Evolutionary conservation across 2,113 vertebrate genomes (phyloP), one percentile per base, ranked within the genome.

Genomic region (Amphilophus citrinellus): DNA sequence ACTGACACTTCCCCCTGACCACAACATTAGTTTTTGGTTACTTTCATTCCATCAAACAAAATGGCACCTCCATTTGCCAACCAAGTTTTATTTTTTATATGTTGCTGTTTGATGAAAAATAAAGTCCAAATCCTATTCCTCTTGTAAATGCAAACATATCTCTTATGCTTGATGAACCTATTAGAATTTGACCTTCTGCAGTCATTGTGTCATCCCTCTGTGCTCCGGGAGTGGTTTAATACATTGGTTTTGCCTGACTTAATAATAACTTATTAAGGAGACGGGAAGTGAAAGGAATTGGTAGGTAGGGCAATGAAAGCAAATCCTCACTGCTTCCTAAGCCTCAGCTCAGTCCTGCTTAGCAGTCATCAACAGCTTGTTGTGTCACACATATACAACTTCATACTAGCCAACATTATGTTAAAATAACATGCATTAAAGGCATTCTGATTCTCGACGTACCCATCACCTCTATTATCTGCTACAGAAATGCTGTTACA

Each of bases 201-300:
- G 83, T 84, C 87, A 85, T 47, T 57, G 79, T 58, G 68, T 56
- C 83, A 53, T 82, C 68, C 66, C 14, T 57, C 76, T 30, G 77
- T 37, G 87, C 85, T 83, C 79, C 4, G 27, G 30, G 82, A 88
- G 71, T 20, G 71, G 17, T 79, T 82, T 85, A 79, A 87, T 84
- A 85, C 91, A 77, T 76, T 84, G 37, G 56, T 80, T 92, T 90
- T 60, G 91, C 78, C 87, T 82, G 87, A 27, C 91, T 92, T 87
- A 27, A 27, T 78, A 88, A 93, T 89, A 91, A 92, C 87, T 91
- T 91, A 91, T 90, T 88, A 89, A 81, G 84, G 57, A 93, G 71
- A 68, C 76, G 22, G 61, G 73, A 61, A 14, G 94, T 0, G 82
- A 89, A 83, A 88, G 92, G 95, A 93, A 57, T 22, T 57, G 56